These are phyloP conservation scores for Eulithis testata DNA, from an alignment of 2,888 invertebrate species.

Conservation along the genomic window DNA sequence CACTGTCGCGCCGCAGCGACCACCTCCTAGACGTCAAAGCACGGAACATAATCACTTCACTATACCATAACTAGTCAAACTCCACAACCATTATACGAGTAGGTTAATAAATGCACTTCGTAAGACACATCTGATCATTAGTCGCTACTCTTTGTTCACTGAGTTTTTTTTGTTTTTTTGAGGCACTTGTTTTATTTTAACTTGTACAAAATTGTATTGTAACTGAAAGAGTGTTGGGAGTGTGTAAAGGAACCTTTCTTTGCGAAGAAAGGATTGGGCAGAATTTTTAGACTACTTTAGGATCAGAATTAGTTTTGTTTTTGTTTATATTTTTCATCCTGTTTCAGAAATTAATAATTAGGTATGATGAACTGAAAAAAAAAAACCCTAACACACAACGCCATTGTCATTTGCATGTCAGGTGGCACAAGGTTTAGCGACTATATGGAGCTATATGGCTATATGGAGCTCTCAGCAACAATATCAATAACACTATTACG, in stretches of 20 bases:
- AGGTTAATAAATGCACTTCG: slow-evolving; percentile 26
- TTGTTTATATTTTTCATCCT: too few relatives aligned
- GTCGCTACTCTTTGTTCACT: slow-evolving; percentile 22
- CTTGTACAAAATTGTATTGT: background rate
- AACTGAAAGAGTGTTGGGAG: background rate
- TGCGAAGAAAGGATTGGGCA: too few relatives aligned
- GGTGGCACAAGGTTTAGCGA: too few relatives aligned
- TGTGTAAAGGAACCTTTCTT: background rate
- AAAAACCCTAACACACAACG: too few relatives aligned
- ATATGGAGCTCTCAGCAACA: too few relatives aligned
- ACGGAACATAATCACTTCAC: slow-evolving; percentile 67
- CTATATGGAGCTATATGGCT: too few relatives aligned
- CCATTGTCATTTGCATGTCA: too few relatives aligned
- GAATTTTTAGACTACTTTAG: too few relatives aligned
- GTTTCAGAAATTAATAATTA: too few relatives aligned
- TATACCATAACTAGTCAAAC: slow-evolving; percentile 42
- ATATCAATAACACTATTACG: too few relatives aligned
- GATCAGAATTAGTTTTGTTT: too few relatives aligned
- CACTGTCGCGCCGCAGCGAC: slow-evolving; percentile 79
- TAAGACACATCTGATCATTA: slow-evolving; percentile 27
- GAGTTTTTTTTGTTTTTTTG: slow-evolving; percentile 19
- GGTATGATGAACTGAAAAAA: too few relatives aligned
- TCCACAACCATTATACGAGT: slow-evolving; percentile 23
- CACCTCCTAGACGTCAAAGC: slow-evolving; percentile 77
- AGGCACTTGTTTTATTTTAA: slow-evolving; percentile 29